Base-by-base conservation (phyloP, 92 coral and sea anemone genomes). In the Plumapathes pennacea region DNA sequence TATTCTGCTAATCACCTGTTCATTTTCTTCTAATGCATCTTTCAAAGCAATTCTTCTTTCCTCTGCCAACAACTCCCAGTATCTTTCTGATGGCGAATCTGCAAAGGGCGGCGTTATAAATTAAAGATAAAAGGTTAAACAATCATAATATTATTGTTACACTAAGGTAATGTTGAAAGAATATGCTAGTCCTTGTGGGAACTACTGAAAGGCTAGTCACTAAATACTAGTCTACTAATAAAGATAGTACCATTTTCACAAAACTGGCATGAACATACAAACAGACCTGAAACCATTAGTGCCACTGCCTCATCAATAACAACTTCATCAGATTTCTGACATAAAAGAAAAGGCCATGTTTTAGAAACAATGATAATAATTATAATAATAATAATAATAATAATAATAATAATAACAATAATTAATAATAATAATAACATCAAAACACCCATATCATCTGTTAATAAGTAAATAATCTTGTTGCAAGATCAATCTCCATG, bases 1-100 rank as follows among this genome's bases (percentile, higher is more conserved):
- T n/a, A n/a, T n/a, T n/a, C n/a, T n/a, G n/a, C n/a, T 23, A 25
- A 62, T 32, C 10, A 88, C 97, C 89, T 60, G 83, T 50, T 83
- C 76, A 62, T 91, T 91, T 64, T 91, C 97, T 45, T 88, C 78
- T 14, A 91, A 42, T 4, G 97, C 85, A 38, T 91, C 92, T 62
- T 84, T 85, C n/a, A 91, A 55, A 31, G 97, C 97, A 40, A 80
- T 30, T 21, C 96, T 62, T 43, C 97, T 82, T 57, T 88, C 97
- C 60, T 91, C 97, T 46, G 97, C 97, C 11, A 91, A 44, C 32
- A 91, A 36, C 70, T 91, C 89, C 97, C 97, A 91, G 60, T 91
- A 91, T 12, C 68, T 80, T 46, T 91, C 97, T 20, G 92, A 83
- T 22, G 97, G 82, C 2, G 81, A 88, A 25, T 83, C 97, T 91